A percentile compares a stretch with the other conserved stretches of the same genome.
Conservation (phyloP, 2,888 invertebrate genomes). For the Chymomyza fuscimana region DNA sequence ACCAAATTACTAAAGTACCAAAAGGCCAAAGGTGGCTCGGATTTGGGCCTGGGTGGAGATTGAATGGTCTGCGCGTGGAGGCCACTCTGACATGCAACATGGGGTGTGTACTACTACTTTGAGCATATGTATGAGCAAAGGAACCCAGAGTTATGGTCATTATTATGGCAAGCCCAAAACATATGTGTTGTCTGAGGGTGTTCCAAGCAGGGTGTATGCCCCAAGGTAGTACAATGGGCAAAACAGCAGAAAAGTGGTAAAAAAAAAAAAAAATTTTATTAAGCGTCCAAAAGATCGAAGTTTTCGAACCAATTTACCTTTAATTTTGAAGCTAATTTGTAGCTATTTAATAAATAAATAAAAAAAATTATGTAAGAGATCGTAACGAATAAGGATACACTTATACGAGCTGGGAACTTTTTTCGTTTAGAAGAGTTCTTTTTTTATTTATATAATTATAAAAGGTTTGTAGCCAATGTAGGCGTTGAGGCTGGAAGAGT, state of each 20-base stretch:
- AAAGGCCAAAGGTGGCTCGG: slow-evolving; percentile 44
- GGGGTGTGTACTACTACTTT: not conserved
- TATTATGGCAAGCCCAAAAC: not conserved
- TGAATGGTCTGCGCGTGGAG: not conserved
- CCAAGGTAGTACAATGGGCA: not conserved
- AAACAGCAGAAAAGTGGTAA: not conserved
- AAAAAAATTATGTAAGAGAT: too few species aligned
- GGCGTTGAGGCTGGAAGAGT: too few species aligned
- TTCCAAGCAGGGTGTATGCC: not conserved
- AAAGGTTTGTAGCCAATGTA: too few species aligned
- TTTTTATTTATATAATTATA: too few species aligned
- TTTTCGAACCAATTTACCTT: too few species aligned
- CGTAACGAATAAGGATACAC: too few species aligned
- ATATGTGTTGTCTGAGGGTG: not conserved
- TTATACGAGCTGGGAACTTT: too few species aligned
- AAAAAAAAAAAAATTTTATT: too few species aligned
- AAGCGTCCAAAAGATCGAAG: too few species aligned
- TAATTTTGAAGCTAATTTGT: too few species aligned
- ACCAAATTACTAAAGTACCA: slow-evolving; percentile 60
- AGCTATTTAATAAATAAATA: too few species aligned
- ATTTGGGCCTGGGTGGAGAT: not conserved
- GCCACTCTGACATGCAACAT: slow-evolving; percentile 42
- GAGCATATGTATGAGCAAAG: not conserved
- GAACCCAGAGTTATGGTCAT: not conserved
- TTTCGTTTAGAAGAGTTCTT: too few species aligned